phyloP scores from a whole-genome alignment of 2,888 invertebrate genomes.

The Platerodrilus igneus region DNA sequence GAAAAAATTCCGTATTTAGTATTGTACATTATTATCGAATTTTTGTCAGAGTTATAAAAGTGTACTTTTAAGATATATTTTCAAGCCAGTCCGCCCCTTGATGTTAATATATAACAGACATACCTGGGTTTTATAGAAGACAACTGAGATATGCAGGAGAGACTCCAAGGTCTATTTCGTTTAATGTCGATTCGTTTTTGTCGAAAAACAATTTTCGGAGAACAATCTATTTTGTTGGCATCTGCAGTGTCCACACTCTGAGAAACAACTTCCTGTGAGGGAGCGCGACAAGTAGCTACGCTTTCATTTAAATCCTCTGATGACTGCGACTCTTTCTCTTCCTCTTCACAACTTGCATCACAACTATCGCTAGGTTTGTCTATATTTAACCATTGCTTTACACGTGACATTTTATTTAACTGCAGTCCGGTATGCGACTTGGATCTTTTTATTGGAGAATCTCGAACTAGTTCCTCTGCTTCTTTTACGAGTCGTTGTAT shows the following conservation, averaged over 20 bases:
- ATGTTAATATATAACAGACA: too few species aligned
- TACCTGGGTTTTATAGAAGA: constrained; percentile 45
- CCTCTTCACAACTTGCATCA: constrained; percentile 87
- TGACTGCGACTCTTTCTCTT: constrained; percentile 69
- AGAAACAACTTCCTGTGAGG: constrained; percentile 29
- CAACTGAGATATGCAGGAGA: constrained; percentile 77
- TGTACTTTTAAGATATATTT: too few species aligned
- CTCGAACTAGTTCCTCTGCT: constrained; percentile 73
- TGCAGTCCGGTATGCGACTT: constrained; percentile 43
- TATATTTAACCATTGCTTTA: constrained; percentile 67
- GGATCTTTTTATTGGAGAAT: constrained; percentile 42
- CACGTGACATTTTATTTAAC: constrained; percentile 59
- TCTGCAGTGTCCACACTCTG: constrained; percentile 8
- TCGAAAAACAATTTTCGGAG: constrained; percentile 59
- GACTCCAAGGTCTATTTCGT: constrained; percentile 76
- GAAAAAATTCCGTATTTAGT: too few species aligned
- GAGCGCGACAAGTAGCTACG: constrained; percentile 60
- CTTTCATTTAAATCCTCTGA: constrained; percentile 77
- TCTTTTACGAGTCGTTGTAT: constrained; percentile 73
- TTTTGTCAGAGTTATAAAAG: too few species aligned
- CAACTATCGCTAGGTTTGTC: constrained; percentile 69
- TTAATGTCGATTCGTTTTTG: constrained; percentile 55
- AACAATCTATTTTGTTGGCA: constrained; percentile 19
- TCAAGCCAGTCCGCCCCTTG: too few species aligned
- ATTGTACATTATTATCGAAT: too few species aligned